Evolutionary conservation across 2,888 invertebrate genomes (phyloP).

Genomic region (Pterostichus niger): DNA sequence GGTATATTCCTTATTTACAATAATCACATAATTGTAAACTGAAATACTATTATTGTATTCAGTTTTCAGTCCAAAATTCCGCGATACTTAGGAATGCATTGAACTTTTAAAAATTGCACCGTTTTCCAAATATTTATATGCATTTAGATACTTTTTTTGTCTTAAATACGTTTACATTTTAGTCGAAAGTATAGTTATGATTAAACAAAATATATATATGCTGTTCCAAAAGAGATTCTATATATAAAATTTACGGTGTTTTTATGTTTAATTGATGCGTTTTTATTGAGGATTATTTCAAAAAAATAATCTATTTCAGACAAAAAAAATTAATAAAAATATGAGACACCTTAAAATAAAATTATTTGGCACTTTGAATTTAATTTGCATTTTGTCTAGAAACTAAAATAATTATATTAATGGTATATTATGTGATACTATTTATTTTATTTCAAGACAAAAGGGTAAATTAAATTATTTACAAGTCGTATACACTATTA

Average conservation of each 20-base stretch:
- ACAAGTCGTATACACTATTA: background rate
- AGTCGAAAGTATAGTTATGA: background rate
- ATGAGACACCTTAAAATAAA: constrained; percentile 19
- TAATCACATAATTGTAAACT: constrained; percentile 61
- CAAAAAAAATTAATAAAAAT: background rate
- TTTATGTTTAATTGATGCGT: too few species aligned
- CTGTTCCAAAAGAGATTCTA: too few species aligned
- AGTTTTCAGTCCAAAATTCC: constrained; percentile 45
- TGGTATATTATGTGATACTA: background rate
- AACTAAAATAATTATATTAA: background rate
- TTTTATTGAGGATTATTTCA: too few species aligned
- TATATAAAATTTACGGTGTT: too few species aligned
- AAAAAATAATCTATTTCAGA: background rate
- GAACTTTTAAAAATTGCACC: constrained; percentile 20
- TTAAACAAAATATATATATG: too few species aligned
- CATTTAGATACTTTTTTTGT: too few species aligned
- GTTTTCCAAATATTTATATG: background rate
- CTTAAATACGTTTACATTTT: too few species aligned
- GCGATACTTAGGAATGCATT: constrained; percentile 50
- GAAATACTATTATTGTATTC: constrained; percentile 35
- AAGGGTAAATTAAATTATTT: constrained; percentile 1
- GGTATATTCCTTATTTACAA: constrained; percentile 54
- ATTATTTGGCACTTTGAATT: constrained; percentile 27
- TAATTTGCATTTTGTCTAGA: constrained; percentile 9
- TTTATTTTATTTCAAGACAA: background rate